Conservation (phyloP, 2,113 vertebrate species). For the Fulica atra region DNA sequence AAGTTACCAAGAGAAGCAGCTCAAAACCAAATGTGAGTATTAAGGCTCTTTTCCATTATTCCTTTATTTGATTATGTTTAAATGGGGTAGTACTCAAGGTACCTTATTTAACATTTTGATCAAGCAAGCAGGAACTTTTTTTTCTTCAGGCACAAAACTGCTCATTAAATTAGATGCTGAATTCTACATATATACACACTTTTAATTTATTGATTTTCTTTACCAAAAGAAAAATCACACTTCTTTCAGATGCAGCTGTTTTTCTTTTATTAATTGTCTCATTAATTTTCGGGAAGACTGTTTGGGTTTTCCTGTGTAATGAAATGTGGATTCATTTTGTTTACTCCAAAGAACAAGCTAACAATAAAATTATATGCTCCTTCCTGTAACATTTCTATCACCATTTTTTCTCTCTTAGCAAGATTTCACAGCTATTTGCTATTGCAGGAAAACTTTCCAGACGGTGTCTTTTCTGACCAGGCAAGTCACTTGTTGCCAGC, state of each 20-base stretch:
- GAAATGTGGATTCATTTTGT: neutral
- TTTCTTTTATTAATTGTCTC: neutral
- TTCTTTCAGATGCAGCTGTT: neutral
- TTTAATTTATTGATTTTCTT: neutral
- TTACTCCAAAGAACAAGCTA: neutral
- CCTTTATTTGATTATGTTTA: conserved; percentile 18
- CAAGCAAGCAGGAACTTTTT: neutral
- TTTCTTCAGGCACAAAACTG: neutral
- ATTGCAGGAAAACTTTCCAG: neutral
- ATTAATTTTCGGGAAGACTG: neutral
- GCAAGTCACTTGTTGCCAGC: neutral
- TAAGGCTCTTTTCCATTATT: neutral
- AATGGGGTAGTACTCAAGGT: neutral
- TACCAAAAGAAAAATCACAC: neutral
- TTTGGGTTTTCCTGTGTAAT: neutral
- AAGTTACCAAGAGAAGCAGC: conserved; percentile 49
- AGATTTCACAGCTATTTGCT: neutral
- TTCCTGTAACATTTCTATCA: neutral
- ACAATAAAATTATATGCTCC: neutral
- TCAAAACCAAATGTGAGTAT: conserved; percentile 71
- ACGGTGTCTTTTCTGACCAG: neutral
- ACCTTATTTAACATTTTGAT: neutral
- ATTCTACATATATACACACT: neutral
- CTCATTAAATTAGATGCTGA: neutral
- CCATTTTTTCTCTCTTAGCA: neutral